phyloP scores from a whole-genome alignment of 1,140 invertebrate genomes.

The Aphidius gifuensis region DNA sequence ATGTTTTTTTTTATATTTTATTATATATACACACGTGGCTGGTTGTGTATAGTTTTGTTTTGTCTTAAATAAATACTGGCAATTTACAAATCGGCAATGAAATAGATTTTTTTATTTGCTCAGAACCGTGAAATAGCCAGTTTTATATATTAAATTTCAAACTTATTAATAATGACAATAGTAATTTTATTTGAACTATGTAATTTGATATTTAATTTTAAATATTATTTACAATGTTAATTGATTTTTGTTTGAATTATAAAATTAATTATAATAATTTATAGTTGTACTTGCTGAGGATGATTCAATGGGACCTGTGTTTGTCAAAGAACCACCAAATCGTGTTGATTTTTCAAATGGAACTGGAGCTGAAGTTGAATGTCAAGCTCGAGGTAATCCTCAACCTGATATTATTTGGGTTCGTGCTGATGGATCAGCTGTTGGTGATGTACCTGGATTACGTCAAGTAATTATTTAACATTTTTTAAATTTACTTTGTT shows the following conservation, averaged over 20 bases:
- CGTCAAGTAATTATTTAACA: slow-evolving; percentile 63
- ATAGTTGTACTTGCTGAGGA: slow-evolving; percentile 58
- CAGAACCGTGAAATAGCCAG: neutral
- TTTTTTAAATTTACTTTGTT: slow-evolving; percentile 3
- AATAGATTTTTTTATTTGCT: too few relatives aligned
- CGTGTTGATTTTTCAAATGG: slow-evolving; percentile 92
- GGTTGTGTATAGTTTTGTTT: too few relatives aligned
- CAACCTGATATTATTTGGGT: slow-evolving; percentile 91
- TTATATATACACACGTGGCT: too few relatives aligned
- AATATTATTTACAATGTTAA: too few relatives aligned
- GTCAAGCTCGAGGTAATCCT: slow-evolving; percentile 85
- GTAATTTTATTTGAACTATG: neutral
- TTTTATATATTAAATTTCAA: neutral
- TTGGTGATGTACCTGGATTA: slow-evolving; percentile 84
- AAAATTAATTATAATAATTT: slow-evolving; percentile 21
- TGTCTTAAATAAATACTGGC: too few relatives aligned
- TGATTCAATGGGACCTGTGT: slow-evolving; percentile 81
- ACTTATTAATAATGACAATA: neutral
- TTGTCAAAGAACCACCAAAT: slow-evolving; percentile 87
- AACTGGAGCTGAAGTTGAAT: slow-evolving; percentile 88
- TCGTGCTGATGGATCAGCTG: slow-evolving; percentile 77
- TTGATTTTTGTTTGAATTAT: slow-evolving; percentile 21
- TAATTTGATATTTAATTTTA: slow-evolving; percentile 11
- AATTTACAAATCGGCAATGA: too few relatives aligned
- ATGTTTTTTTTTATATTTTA: too few relatives aligned